Percentiles rank a stretch among this genome's conserved stretches.
Evolutionary conservation across 2,888 invertebrate genomes (phyloP).

Genomic region (Kuschelorhynchus macadamiae): DNA sequence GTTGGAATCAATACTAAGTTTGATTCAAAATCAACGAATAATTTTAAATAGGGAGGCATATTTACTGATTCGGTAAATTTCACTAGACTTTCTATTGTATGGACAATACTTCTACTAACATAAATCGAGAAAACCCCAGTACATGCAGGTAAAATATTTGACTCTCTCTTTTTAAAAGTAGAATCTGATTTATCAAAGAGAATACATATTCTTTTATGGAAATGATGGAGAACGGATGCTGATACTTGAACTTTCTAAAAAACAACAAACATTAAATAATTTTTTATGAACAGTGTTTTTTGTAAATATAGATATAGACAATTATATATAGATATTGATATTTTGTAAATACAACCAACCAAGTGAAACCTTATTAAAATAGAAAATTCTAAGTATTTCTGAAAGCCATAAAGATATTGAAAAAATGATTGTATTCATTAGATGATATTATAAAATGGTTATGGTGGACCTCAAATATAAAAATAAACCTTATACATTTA

Average conservation of each 20-base stretch:
- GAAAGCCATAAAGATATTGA: too few relatives aligned
- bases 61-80: slow-evolving; percentile 70
- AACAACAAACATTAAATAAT: background rate
- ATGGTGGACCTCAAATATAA: too few relatives aligned
- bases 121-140: slow-evolving; percentile 72
- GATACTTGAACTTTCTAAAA: slow-evolving; percentile 50
- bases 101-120: slow-evolving; percentile 77
- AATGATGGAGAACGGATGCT: slow-evolving; percentile 52
- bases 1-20: slow-evolving; percentile 74
- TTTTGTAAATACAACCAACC: background rate
- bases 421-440: too few relatives aligned
- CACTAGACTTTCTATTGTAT: slow-evolving; percentile 77
- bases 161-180: slow-evolving; percentile 20
- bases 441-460: too few relatives aligned
- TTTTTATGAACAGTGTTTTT: background rate
- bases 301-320: background rate
- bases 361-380: background rate
- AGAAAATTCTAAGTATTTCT: background rate
- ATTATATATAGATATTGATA: background rate
- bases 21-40: slow-evolving; percentile 72
- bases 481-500: too few relatives aligned
- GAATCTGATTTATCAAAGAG: slow-evolving; percentile 44
- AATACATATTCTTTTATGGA: slow-evolving; percentile 51
- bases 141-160: slow-evolving; percentile 54
- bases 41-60: slow-evolving; percentile 60